A percentile compares a stretch with the other conserved stretches of the same genome.
Evolutionary conservation across 2,797 vertebrate species (phyloP).

Genomic region (Propithecus deckenii): DNA sequence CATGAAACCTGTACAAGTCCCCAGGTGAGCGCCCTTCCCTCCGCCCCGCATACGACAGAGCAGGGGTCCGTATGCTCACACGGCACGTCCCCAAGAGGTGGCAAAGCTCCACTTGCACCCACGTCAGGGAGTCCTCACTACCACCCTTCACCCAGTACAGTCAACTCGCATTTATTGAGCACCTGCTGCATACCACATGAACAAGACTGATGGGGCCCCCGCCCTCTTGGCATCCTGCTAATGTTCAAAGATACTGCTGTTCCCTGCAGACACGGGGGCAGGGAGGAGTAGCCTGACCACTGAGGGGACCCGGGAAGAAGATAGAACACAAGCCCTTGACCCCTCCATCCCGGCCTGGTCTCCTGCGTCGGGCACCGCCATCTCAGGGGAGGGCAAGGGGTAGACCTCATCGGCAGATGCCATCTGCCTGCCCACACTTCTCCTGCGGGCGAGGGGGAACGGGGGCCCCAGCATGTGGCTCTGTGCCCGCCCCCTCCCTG

Average conservation of each 20-base stretch:
- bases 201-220: not conserved
- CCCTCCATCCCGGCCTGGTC: too few species aligned
- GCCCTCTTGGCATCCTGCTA: not conserved
- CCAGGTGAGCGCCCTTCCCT: not conserved
- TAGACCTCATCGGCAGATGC: rapidly evolving
- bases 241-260: not conserved
- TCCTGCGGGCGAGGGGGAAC: not conserved
- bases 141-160: not conserved
- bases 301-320: not conserved
- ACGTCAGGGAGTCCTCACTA: not conserved
- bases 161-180: not conserved
- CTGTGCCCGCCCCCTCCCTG: not conserved
- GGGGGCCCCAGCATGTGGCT: not conserved
- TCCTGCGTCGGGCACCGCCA: not conserved
- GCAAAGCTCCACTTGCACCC: rapidly evolving
- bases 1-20: rapidly evolving
- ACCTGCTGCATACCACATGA: not conserved
- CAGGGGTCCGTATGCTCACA: rapidly evolving
- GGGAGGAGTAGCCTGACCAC: not conserved
- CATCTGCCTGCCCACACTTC: not conserved
- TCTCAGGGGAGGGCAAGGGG: not conserved
- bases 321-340: rapidly evolving
- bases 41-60: not conserved
- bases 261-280: not conserved
- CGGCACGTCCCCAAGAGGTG: not conserved